Evolutionary conservation across 2,113 vertebrate genomes (phyloP), one percentile per base, ranked within the genome.

Genomic region (Petaurus breviceps): DNA sequence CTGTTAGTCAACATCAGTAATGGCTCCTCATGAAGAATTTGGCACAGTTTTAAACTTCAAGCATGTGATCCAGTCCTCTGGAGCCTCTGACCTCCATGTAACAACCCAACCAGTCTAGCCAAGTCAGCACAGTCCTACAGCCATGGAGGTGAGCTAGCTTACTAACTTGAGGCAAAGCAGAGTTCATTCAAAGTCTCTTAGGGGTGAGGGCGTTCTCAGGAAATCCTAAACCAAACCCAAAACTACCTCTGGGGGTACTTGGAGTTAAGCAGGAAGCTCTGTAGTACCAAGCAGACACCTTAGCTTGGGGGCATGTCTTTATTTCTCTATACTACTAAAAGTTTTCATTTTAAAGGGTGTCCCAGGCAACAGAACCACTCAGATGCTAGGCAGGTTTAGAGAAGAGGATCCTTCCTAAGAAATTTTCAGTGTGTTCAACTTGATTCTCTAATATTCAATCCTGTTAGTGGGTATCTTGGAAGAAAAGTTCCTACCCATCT

Each of bases 401-500:
- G 47, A 90, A 89, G 89, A 77, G 49, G 92, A 84, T 49, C 68
- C 14, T 93, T 51, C 52, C 90, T 55, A 31, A 3, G 91, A 6
- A 92, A 90, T 47, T 90, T 47, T 49, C 49, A 91, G 61, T 95
- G 1, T 43, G 37, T 1, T 84, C 68, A 89, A 92, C 51, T 23
- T 53, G n/a, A 61, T 37, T 90, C 52, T 94, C 93, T 53, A 22
- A 92, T 47, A 93, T 94, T 43, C 14, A 91, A 94, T 92, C 14
- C 26, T 96, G 84, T 46, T 96, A 61, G 37, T 89, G 89, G 54
- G 28, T 89, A 92, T 51, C 31, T 91, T 94, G 28, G 92, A 92
- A 96, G 51, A 95, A 96, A 94, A 94, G 37, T 22, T 90, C 25
- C 24, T 94, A 51, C 51, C 92, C 31, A 90, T 92, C 93, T 95